A percentile compares a stretch with the other conserved stretches of the same genome.
Conservation (phyloP, 2,888 invertebrate genomes). For the Dasypogon diadema region DNA sequence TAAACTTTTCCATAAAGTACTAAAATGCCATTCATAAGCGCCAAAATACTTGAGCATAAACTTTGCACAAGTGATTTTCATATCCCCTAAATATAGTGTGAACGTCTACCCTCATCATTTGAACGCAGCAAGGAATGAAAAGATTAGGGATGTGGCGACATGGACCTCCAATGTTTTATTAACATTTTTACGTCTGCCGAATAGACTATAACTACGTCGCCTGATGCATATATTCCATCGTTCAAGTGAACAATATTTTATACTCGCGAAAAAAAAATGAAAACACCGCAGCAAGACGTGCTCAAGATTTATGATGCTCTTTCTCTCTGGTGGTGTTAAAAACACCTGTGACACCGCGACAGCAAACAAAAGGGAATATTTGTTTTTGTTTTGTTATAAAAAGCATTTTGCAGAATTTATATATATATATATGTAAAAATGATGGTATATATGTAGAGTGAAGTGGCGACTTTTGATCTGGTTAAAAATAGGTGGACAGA, state of each 20-base stretch:
- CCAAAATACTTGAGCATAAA: constrained; percentile 24
- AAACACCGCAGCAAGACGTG: constrained; percentile 24
- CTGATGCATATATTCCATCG: constrained; percentile 28
- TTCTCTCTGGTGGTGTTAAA: constrained; percentile 18
- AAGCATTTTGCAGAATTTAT: neutral
- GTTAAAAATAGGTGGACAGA: too few relatives aligned
- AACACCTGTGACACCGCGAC: constrained; percentile 48
- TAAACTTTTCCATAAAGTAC: neutral
- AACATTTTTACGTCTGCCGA: constrained; percentile 40
- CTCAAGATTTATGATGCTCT: constrained; percentile 36
- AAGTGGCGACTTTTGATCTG: too few relatives aligned
- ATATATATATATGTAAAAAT: too few relatives aligned
- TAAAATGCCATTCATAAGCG: constrained; percentile 12
- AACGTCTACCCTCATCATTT: constrained; percentile 8
- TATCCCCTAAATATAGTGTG: neutral
- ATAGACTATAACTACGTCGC: constrained; percentile 7
- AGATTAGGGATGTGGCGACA: neutral
- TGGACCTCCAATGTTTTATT: constrained; percentile 46
- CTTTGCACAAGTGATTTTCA: constrained; percentile 1
- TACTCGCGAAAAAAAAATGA: neutral
- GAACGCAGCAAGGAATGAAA: neutral
- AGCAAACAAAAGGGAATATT: constrained; percentile 31
- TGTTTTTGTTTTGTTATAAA: neutral
- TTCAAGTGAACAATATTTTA: constrained; percentile 41
- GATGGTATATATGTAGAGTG: too few relatives aligned